Conservation (phyloP, 2,797 vertebrate species). For the Pangasius macronema region DNA sequence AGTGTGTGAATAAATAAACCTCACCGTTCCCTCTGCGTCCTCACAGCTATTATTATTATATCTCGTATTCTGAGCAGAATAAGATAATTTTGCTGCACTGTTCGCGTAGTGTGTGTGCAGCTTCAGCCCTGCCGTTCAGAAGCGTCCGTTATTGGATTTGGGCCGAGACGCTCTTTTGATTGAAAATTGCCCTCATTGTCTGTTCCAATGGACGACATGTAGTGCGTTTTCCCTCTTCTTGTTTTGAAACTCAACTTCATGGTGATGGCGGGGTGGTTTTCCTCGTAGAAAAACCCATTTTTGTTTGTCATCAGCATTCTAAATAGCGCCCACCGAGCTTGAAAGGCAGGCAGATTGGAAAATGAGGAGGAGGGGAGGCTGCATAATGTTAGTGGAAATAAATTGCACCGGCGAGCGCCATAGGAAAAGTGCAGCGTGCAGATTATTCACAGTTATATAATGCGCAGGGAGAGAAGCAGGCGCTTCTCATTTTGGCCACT, state of each 20-base stretch:
- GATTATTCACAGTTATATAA: conserved; percentile 85
- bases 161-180: conserved; percentile 47
- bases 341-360: conserved; percentile 64
- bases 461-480: conserved; percentile 78
- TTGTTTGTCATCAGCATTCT: conserved; percentile 56
- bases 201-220: conserved; percentile 27
- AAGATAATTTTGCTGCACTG: conserved; percentile 52
- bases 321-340: conserved; percentile 66
- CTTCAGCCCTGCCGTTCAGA: conserved; percentile 38
- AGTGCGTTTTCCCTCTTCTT: conserved; percentile 10
- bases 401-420: conserved; percentile 75
- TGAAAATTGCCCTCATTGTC: conserved; percentile 40
- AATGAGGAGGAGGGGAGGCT: conserved; percentile 65
- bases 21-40: conserved; percentile 38
- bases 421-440: conserved; percentile 75
- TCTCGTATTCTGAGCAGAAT: conserved; percentile 35
- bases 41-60: conserved; percentile 32
- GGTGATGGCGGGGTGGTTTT: conserved; percentile 31
- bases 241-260: conserved; percentile 22
- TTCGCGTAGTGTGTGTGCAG: conserved; percentile 48
- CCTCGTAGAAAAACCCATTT: conserved; percentile 42
- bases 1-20: conserved; percentile 70
- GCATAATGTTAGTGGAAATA: conserved; percentile 77
- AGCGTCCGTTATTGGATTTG: conserved; percentile 51
- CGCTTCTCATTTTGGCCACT: conserved; percentile 83